Conservation (phyloP, 2,113 vertebrate species). For the Bubalus kerabau region DNA sequence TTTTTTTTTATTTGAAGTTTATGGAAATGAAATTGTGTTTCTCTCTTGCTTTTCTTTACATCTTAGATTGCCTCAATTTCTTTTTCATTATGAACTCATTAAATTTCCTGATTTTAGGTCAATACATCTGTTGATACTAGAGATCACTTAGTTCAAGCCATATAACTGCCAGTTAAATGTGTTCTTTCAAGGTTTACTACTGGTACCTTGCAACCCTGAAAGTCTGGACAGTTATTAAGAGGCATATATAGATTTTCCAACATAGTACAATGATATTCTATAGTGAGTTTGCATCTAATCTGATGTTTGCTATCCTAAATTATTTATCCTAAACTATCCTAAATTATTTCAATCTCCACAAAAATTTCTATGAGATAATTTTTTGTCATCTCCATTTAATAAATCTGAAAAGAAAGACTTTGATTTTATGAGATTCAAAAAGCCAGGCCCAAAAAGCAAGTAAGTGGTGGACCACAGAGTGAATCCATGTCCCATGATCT, state of each 20-base stretch:
- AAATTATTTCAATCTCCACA: background rate
- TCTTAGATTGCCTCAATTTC: background rate
- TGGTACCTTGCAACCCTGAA: background rate
- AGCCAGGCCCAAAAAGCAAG: background rate
- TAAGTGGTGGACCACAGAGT: background rate
- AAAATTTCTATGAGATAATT: background rate
- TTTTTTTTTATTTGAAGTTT: background rate
- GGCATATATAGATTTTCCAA: background rate
- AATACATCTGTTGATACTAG: background rate
- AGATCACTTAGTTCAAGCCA: background rate
- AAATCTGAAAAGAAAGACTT: background rate
- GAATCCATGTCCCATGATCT: background rate
- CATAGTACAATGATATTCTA: background rate
- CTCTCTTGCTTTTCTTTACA: background rate
- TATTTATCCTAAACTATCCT: conserved; percentile 2
- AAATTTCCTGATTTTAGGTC: background rate
- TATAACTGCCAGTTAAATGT: background rate
- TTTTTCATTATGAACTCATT: background rate
- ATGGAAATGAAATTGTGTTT: background rate
- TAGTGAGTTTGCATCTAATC: background rate
- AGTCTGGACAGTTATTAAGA: background rate
- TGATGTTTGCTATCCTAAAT: background rate
- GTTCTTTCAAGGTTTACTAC: background rate
- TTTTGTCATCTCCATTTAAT: background rate
- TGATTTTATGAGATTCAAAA: background rate